Percentiles rank a stretch among this genome's conserved stretches.
Evolutionary conservation across 2,797 vertebrate species (phyloP).

Genomic region (Platalea minor): DNA sequence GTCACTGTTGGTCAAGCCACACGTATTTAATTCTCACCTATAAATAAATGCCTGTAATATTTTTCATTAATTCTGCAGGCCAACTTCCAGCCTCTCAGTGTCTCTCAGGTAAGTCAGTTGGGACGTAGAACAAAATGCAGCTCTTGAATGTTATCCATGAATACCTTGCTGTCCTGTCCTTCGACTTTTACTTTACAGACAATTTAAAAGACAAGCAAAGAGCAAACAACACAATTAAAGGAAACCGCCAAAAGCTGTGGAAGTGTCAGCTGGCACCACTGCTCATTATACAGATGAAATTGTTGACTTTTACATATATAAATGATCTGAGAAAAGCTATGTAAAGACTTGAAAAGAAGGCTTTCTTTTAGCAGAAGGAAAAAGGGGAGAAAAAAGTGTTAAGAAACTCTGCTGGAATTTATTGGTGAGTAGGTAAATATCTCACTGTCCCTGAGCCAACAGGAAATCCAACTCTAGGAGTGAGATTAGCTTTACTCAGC

Average conservation of each 20-base stretch:
- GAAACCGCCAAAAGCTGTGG: background rate
- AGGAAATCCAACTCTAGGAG: background rate
- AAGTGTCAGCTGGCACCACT: background rate
- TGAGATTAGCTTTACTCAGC: background rate
- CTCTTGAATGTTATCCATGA: background rate
- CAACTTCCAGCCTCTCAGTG: background rate
- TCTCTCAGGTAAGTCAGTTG: background rate
- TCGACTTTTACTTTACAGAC: background rate
- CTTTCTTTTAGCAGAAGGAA: background rate
- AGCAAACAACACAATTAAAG: background rate
- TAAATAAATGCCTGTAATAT: background rate
- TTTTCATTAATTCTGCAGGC: background rate
- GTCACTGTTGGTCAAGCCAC: background rate
- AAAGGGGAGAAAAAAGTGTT: background rate
- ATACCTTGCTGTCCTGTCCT: background rate
- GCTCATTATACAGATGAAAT: background rate
- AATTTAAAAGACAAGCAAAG: background rate
- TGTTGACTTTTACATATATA: background rate
- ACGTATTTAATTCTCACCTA: background rate
- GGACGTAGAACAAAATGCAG: background rate
- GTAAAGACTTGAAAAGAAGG: background rate
- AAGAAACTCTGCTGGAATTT: background rate
- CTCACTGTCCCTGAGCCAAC: background rate
- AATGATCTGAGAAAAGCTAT: background rate
- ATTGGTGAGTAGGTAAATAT: background rate